Percentiles rank a stretch among this genome's conserved stretches.
These are phyloP conservation scores for Erythrocercus mccallii DNA, from an alignment of 2,113 vertebrate genomes.

Conservation along the genomic window DNA sequence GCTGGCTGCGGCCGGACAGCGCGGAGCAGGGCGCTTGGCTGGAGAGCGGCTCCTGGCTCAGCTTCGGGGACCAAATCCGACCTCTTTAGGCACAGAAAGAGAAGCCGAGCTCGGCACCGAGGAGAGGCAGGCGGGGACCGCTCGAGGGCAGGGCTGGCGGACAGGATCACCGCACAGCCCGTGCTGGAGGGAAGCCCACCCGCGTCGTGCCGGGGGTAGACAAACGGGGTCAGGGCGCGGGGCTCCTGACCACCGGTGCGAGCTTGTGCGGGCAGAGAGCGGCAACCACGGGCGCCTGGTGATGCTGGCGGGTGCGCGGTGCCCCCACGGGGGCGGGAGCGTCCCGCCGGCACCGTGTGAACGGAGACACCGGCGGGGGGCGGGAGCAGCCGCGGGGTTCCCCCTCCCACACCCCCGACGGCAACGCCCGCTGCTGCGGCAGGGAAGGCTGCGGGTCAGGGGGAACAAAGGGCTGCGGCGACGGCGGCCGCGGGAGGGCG, in stretches of 20 bases:
- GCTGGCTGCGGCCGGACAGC: neutral
- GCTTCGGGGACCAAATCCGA: neutral
- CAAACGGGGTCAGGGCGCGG: neutral
- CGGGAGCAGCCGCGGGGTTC: neutral
- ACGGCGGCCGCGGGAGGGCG: neutral
- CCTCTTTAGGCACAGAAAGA: neutral
- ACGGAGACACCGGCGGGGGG: neutral
- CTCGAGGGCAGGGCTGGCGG: neutral
- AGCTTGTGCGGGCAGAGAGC: neutral
- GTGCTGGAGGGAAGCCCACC: neutral
- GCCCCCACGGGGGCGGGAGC: neutral
- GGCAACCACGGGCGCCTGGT: neutral
- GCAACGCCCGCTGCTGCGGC: conserved; percentile 21
- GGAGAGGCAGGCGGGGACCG: neutral
- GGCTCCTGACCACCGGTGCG: neutral
- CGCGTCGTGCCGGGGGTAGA: neutral
- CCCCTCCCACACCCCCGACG: neutral
- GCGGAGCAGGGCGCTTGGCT: neutral
- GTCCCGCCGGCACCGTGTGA: neutral
- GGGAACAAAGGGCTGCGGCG: conserved; percentile 8
- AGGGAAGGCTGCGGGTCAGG: neutral
- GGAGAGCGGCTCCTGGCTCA: neutral
- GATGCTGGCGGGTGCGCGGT: neutral
- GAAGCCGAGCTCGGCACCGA: neutral
- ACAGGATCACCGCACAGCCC: neutral